A percentile compares a stretch with the other conserved stretches of the same genome.
Evolutionary conservation across 2,888 invertebrate genomes (phyloP).

Genomic region (Alviniconcha strummeri): DNA sequence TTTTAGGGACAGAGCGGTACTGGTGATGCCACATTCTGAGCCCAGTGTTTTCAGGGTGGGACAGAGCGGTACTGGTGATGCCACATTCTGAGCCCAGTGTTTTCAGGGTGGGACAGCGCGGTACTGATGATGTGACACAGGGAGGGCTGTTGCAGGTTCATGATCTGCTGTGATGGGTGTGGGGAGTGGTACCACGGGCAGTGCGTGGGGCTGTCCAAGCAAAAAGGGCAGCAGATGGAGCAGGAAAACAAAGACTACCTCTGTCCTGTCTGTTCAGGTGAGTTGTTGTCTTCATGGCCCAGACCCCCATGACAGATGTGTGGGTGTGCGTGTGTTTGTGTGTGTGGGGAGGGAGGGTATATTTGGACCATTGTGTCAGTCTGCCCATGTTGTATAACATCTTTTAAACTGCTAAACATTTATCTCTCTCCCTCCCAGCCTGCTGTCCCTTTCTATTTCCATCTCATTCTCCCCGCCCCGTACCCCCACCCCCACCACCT

Average conservation of each 20-base stretch:
- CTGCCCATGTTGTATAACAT: too few species aligned
- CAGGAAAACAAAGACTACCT: slow-evolving; percentile 63
- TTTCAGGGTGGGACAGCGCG: too few species aligned
- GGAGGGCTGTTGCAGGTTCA: slow-evolving; percentile 79
- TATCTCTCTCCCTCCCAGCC: too few species aligned
- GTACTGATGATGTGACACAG: neutral
- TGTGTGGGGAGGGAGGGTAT: too few species aligned
- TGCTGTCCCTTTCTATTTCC: too few species aligned
- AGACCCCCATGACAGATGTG: too few species aligned
- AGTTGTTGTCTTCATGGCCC: neutral
- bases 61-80: too few species aligned
- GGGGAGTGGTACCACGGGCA: slow-evolving; percentile 99
- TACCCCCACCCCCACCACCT: too few species aligned
- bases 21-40: neutral
- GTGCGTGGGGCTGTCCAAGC: slow-evolving; percentile 95
- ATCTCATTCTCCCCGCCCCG: too few species aligned
- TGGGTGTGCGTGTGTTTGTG: neutral
- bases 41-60: neutral
- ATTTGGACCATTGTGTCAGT: too few species aligned
- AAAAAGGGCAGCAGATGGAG: slow-evolving; percentile 87
- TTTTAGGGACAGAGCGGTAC: too few species aligned
- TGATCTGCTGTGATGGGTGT: slow-evolving; percentile 97
- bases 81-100: neutral
- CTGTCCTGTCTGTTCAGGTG: slow-evolving; percentile 65
- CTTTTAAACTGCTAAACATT: too few species aligned